Conservation (phyloP, 2,113 vertebrate species). For the Mystacornis crossleyi region DNA sequence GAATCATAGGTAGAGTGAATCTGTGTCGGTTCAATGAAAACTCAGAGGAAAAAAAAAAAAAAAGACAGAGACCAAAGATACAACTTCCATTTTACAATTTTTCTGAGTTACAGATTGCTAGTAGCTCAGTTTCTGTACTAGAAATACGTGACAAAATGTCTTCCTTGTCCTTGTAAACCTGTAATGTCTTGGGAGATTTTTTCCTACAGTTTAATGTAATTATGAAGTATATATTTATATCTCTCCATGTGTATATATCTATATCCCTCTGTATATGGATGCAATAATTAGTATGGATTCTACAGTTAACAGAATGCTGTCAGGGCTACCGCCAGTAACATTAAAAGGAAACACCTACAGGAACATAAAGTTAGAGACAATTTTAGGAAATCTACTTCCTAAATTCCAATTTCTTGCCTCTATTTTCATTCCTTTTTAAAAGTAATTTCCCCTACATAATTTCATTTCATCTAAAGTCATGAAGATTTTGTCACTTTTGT, state of each 20-base stretch:
- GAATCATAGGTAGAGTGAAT: not conserved
- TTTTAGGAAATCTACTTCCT: not conserved
- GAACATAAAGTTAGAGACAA: not conserved
- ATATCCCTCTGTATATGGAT: not conserved
- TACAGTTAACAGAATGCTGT: not conserved
- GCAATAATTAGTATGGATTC: not conserved
- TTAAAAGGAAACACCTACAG: not conserved
- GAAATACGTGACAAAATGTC: not conserved
- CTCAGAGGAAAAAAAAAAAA: not conserved
- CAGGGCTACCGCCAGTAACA: fast-evolving
- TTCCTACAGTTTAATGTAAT: not conserved
- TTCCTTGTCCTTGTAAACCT: not conserved
- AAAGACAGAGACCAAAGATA: not conserved
- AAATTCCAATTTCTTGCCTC: not conserved
- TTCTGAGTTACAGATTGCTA: not conserved
- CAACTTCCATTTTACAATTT: not conserved
- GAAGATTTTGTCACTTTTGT: not conserved
- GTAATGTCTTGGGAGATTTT: not conserved
- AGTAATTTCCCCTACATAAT: not conserved
- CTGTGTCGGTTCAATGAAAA: not conserved
- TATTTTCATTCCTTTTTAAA: not conserved
- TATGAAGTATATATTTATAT: not conserved
- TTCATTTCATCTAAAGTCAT: not conserved
- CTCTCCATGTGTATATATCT: not conserved
- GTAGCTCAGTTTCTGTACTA: not conserved